Conservation (phyloP, 2,888 invertebrate species). For the Volucella zonaria region DNA sequence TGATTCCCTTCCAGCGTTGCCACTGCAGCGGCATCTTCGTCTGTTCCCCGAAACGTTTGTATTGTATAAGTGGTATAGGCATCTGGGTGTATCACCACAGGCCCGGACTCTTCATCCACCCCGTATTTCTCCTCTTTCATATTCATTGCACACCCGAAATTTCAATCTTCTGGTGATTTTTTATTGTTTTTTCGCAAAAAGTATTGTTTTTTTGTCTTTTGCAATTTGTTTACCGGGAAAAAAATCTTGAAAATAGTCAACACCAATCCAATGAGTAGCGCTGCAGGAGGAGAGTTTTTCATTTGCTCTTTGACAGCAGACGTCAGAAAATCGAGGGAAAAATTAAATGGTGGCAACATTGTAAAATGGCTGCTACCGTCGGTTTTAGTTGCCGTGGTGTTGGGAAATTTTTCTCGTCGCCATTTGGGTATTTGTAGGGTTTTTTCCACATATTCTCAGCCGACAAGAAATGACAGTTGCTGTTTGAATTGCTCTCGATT, state of each 20-base stretch:
- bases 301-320: slow-evolving; percentile 39
- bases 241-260: slow-evolving; percentile 71
- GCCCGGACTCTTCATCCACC: slow-evolving; percentile 79
- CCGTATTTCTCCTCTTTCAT: slow-evolving; percentile 79
- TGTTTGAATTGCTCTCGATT: not conserved
- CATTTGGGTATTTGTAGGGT: slow-evolving; percentile 34
- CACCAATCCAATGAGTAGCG: slow-evolving; percentile 54
- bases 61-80: slow-evolving; percentile 79
- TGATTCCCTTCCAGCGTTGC: slow-evolving; percentile 77
- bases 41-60: slow-evolving; percentile 78
- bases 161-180: not conserved
- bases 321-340: slow-evolving; percentile 41
- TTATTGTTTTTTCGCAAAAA: slow-evolving; percentile 30
- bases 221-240: slow-evolving; percentile 60
- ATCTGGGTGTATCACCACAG: slow-evolving; percentile 78
- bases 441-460: not conserved
- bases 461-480: not conserved
- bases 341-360: slow-evolving; percentile 65
- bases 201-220: slow-evolving; percentile 36
- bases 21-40: slow-evolving; percentile 79
- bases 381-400: slow-evolving; percentile 51
- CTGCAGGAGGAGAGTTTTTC: slow-evolving; percentile 54
- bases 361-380: slow-evolving; percentile 54
- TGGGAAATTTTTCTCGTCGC: slow-evolving; percentile 32
- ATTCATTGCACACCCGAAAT: slow-evolving; percentile 76